phyloP scores from a whole-genome alignment of 1,140 invertebrate species.

The Spodoptera frugiperda region DNA sequence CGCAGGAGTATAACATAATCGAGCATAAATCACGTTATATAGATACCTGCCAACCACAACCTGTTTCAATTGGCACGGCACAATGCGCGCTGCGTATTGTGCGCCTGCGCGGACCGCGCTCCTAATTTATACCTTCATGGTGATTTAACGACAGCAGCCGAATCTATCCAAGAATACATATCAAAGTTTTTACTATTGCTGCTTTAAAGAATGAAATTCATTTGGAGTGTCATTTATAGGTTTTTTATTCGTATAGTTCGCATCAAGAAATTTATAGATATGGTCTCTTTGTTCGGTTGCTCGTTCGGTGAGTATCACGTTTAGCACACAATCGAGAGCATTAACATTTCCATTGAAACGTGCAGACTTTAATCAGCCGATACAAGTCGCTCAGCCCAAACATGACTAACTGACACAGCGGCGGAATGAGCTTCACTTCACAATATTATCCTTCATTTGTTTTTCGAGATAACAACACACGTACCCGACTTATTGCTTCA shows the following conservation, averaged over 20 bases:
- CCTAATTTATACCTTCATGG: constrained; percentile 85
- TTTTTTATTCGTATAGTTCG: constrained; percentile 63
- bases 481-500: constrained; percentile 19
- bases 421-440: constrained; percentile 25
- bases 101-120: constrained; percentile 62
- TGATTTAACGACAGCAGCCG: constrained; percentile 69
- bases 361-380: constrained; percentile 58
- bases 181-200: constrained; percentile 68
- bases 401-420: constrained; percentile 44
- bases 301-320: constrained; percentile 68
- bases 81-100: constrained; percentile 73
- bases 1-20: constrained; percentile 78
- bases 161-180: constrained; percentile 64
- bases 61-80: constrained; percentile 82
- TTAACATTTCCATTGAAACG: constrained; percentile 77
- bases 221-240: constrained; percentile 65
- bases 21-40: constrained; percentile 81
- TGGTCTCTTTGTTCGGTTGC: constrained; percentile 67
- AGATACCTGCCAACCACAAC: constrained; percentile 83
- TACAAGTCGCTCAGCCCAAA: constrained; percentile 55
- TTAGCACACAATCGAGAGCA: constrained; percentile 77
- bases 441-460: constrained; percentile 29
- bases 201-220: constrained; percentile 70
- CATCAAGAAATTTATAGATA: constrained; percentile 75
- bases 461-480: constrained; percentile 23